Base-by-base conservation (phyloP, 2,888 invertebrate species). In the Leucophenga maculata region DNA sequence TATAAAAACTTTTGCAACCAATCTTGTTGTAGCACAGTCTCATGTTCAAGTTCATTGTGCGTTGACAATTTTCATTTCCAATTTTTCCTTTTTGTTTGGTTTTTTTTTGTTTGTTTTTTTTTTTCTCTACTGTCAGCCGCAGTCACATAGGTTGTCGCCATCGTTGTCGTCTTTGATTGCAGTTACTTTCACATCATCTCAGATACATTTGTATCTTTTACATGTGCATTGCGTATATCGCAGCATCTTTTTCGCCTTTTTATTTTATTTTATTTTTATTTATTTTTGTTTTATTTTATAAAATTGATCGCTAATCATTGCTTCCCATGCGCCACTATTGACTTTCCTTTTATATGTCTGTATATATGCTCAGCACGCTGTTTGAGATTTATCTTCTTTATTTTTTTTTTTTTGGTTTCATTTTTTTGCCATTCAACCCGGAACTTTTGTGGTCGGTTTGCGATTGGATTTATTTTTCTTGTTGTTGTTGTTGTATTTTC, bases 61-160 rank as follows among this genome's bases (percentile, higher is more conserved):
- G 81, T 83, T 82, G 81, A 82, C 83, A 82, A 82, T 82, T 83
- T 81, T 79, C 77, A 74, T 78, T 82, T 77, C 74, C 73, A 75
- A 80, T 74, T 78, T 78, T 82, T 71, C 77, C 64, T 71, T 73
- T 72, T 71, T 79, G 79, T 79, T 73, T 69, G 74, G 73, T 76
- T 69, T 76, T 78, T 79, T 73, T 72, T 77, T 69, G 65, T 70
- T 65, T 67, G 55, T 55, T 70, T 65, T 65, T 54, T 68, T 22
- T 67, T 46, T 67, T 52, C 32, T 65, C 46, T 55, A 22, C n/a
- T 55, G 26, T 55, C 26, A 14, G 8, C 26, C 22, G 14, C 20
- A 26, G 20, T 22, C n/a, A 22, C 20, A 55, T 18, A 55, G 14
- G 55, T 20, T 22, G 20, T 22, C 48, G 48, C 48, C 62, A 59